Evolutionary conservation across 1,140 invertebrate genomes (phyloP), one percentile per base, ranked within the genome.

Genomic region (Propsilocerus akamusi): DNA sequence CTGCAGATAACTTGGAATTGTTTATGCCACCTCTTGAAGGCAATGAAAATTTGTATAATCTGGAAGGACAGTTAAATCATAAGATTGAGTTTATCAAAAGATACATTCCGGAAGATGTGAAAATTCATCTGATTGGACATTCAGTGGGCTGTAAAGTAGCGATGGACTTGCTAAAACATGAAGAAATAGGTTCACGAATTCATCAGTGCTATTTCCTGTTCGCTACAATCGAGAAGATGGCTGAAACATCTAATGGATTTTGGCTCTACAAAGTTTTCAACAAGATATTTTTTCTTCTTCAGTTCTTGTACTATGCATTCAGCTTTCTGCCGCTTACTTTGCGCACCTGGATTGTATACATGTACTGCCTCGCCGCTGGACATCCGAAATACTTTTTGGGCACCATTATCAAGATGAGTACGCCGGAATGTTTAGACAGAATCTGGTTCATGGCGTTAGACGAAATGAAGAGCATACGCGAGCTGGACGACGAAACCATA

Each of bases 111-210:
- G 83, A 86, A 5, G 54, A 67, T 63, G 71, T 74, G 0, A 74
- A 72, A 56, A 58, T 93, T 4, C 75, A 86, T 63, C 56, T 90
- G 0, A 72, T 92, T 54, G 86, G 82, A 1, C 88, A 92, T 71
- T 92, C 88, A 0, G 83, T 91, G 57, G 88, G 88, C 1, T 71
- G 75, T 53, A 86, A 87, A 72, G 80, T 90, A 53, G 72, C 76
- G 51, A 59, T 87, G n/a, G 76, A 90, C 54, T 57, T 89, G 17
- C 56, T 92, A 54, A n/a, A n/a, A n/a, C 22, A 14, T 7, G 54
- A 65, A 25, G 54, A 63, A 20, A 65, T 79, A 25, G 63, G 63
- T 12, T 52, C 61, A 11, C 67, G 63, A 54, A 57, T 79, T 26
- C 58, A 60, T 6, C 73, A 74, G 55, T 70, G 68, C 58, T 88